These are phyloP conservation scores for Hipparchia sbordonii DNA, from an alignment of 2,888 invertebrate genomes.

Conservation along the genomic window DNA sequence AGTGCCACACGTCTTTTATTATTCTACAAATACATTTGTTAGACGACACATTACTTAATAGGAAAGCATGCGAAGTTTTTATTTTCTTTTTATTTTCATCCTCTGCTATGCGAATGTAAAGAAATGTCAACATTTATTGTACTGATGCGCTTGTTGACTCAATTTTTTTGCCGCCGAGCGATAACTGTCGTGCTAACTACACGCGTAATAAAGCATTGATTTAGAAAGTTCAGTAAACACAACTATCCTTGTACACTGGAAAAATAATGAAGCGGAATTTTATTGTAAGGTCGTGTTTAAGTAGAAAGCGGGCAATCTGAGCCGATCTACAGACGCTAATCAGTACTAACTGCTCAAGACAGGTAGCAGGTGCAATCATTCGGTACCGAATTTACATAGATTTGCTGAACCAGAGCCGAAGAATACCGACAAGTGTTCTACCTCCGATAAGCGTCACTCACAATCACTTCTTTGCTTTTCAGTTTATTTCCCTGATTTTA, in stretches of 20 bases:
- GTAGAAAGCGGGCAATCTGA: too few relatives aligned
- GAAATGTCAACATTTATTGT: conserved; percentile 55
- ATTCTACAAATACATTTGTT: not conserved
- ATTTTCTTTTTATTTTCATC: conserved; percentile 12
- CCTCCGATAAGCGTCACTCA: too few relatives aligned
- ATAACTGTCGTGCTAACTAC: conserved; percentile 54
- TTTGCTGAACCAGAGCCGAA: too few relatives aligned
- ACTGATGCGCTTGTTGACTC: conserved; percentile 59
- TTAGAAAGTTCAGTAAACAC: conserved; percentile 61
- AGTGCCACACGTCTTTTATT: too few relatives aligned
- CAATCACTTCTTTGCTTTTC: too few relatives aligned
- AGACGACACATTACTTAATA: not conserved
- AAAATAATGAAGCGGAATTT: conserved; percentile 49
- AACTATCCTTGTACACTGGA: conserved; percentile 37
- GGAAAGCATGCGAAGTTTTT: conserved; percentile 39
- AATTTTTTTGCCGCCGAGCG: conserved; percentile 54
- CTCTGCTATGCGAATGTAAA: conserved; percentile 34
- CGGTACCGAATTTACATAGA: too few relatives aligned
- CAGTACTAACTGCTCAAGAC: too few relatives aligned
- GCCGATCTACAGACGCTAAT: too few relatives aligned
- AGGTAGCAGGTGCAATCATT: too few relatives aligned
- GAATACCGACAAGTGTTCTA: too few relatives aligned
- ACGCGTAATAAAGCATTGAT: conserved; percentile 53
- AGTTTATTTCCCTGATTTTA: too few relatives aligned
- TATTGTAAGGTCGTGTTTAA: conserved; percentile 39